Conservation (phyloP, 1,140 invertebrate genomes). For the Macrosteles quadrilineatus region DNA sequence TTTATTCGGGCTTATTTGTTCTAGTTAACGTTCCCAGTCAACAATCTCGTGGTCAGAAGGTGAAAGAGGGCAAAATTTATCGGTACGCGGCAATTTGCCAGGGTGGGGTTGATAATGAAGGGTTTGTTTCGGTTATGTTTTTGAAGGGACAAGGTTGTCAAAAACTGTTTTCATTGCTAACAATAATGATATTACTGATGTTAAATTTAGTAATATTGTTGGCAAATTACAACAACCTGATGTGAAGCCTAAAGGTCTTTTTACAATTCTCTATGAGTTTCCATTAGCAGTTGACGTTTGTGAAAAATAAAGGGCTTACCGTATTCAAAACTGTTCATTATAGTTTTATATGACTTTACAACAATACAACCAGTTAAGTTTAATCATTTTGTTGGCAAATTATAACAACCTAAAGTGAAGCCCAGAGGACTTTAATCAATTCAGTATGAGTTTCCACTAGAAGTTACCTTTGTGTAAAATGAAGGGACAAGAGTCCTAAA, state of each 20-base stretch:
- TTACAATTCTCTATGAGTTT: slow-evolving; percentile 6
- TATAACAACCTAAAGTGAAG: no score
- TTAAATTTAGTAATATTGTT: no score
- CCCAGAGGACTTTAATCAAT: no score
- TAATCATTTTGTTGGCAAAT: no score
- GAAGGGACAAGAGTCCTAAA: no score
- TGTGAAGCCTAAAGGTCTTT: not conserved
- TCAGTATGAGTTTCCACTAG: no score
- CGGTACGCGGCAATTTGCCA: slow-evolving; percentile 8
- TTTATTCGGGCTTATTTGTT: not conserved
- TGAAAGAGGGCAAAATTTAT: slow-evolving; percentile 6
- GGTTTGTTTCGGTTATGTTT: slow-evolving; percentile 2
- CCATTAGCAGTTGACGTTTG: not conserved
- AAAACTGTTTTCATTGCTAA: not conserved
- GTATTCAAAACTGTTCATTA: not conserved
- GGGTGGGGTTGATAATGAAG: not conserved
- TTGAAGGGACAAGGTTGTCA: not conserved
- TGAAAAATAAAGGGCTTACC: not conserved
- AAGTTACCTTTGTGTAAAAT: no score
- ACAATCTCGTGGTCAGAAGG: slow-evolving; percentile 13
- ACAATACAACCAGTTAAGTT: no score
- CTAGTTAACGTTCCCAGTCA: slow-evolving; percentile 5
- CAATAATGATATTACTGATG: no score
- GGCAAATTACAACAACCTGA: no score
- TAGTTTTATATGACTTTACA: no score